phyloP scores from a whole-genome alignment of 2,888 invertebrate species.

The Caenorhabditis sp. region DNA sequence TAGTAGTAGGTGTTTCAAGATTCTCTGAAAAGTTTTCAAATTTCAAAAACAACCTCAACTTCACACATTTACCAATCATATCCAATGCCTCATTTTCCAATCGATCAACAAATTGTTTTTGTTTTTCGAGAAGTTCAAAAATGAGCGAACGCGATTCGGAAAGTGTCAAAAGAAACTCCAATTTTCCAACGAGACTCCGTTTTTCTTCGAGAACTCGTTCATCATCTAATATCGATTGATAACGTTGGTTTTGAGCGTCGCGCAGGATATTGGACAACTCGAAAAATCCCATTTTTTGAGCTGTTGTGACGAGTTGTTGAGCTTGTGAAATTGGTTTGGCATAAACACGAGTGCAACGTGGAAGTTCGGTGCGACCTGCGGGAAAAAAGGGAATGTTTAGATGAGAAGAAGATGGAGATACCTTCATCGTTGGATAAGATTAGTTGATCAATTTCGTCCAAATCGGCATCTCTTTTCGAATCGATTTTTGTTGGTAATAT shows the following conservation, averaged over 20 bases:
- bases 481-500: not conserved
- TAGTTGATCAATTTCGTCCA: not conserved
- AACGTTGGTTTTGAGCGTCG: conserved; percentile 8
- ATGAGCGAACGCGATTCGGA: conserved; percentile 20
- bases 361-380: not conserved
- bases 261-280: conserved; percentile 14
- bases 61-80: conserved; percentile 18
- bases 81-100: conserved; percentile 30
- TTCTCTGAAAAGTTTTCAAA: not conserved
- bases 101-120: conserved; percentile 23
- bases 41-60: no score
- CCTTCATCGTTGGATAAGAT: not conserved
- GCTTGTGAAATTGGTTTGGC: not conserved
- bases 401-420: no score
- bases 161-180: conserved; percentile 27
- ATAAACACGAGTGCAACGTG: not conserved
- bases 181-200: conserved; percentile 25
- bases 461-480: not conserved
- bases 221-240: not conserved
- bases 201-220: conserved; percentile 23
- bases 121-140: conserved; percentile 27
- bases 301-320: conserved; percentile 32
- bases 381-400: no score
- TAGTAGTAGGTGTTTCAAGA: not conserved
- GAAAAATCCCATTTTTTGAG: conserved; percentile 14